Base-by-base conservation (phyloP, 2,797 vertebrate genomes). In the Novumbra hubbsi region DNA sequence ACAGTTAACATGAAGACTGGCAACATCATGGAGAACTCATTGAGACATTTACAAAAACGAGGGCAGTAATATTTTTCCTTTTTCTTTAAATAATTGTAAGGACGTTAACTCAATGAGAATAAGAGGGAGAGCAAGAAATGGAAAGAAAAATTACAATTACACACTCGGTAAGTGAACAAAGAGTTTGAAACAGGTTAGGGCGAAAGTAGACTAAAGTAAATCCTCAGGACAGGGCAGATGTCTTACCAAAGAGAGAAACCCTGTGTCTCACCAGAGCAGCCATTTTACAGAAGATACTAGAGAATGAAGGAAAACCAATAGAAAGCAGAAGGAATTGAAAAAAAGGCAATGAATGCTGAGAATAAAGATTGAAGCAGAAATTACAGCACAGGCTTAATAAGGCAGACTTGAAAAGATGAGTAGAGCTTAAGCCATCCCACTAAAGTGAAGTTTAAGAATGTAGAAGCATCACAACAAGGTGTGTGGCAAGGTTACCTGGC, bases 231-330 rank as follows among this genome's bases (percentile, higher is more conserved):
- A 24, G 27, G 1, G 28, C 48, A 77, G 76, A 72, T 49, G 64
- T 84, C 96, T 96, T 95, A 98, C 96, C 96, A 77, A 97, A 98
- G 78, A 97, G 95, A 90, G 96, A 97, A 80, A 98, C 94, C 90
- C 96, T 94, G 90, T 98, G 96, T 84, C 96, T 95, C 87, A 98
- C 96, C 86, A 98, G 91, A 88, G 94, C 96, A 0, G 96, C 94
- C 86, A 98, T 95, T 92, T 97, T 98, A 95, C 96, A 97, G 94
- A 98, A 98, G 85, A 98, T 96, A 91, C 96, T 98, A 89, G 30
- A 66, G 50, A 48, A 64, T 49, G 68, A 75, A 67, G 82, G 71
- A 74, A 81, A 84, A 28, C 11, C 72, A 76, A 83, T 8, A 11
- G 50, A 76, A 52, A 68, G 66, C 57, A 74, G 63, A 6, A 21